Evolutionary conservation across 2,113 vertebrate genomes (phyloP), one percentile per base, ranked within the genome.

Genomic region (Anoplopoma fimbria): DNA sequence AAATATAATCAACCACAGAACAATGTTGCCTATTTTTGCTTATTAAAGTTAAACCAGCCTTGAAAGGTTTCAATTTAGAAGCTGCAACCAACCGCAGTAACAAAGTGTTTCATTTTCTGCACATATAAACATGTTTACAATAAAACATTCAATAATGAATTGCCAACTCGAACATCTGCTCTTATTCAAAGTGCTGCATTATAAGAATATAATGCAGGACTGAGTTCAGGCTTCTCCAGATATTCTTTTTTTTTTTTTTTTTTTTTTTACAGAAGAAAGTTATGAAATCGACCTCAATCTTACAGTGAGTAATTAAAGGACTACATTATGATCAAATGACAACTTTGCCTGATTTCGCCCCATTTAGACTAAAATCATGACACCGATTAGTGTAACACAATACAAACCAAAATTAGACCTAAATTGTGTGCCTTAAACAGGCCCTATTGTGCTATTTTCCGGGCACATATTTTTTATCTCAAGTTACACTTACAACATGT

Each of bases 81-180:
- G 36, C 49, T 42, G 63, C 40, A 77, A 78, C 69, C 65, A 71
- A 83, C 23, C 61, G 67, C 81, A 84, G 53, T 78, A 83, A 86
- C 27, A 85, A 83, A 77, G 88, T 91, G 89, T 91, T 94, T 93
- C 84, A 92, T 90, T 94, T 93, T 92, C 75, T 88, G 63, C 79
- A 79, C 45, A 81, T 80, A 78, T 85, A 64, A 78, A 88, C 57
- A 67, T 85, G 85, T 91, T 90, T 87, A 87, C 71, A 81, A 79
- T 73, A 72, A 84, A 78, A 65, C 64, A 75, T 61, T 86, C 21
- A 8, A 49, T 74, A 61, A 82, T 73, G 68, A 87, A 81, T 83
- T 75, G 53, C 77, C 25, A 15, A 83, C 64, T 82, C 19, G 21
- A 87, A 88, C 82, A 89, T 89, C 80, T 91, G 89, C 81, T 73